Conservation (phyloP, 2,797 vertebrate genomes). For the Gallinago nigripennis region DNA sequence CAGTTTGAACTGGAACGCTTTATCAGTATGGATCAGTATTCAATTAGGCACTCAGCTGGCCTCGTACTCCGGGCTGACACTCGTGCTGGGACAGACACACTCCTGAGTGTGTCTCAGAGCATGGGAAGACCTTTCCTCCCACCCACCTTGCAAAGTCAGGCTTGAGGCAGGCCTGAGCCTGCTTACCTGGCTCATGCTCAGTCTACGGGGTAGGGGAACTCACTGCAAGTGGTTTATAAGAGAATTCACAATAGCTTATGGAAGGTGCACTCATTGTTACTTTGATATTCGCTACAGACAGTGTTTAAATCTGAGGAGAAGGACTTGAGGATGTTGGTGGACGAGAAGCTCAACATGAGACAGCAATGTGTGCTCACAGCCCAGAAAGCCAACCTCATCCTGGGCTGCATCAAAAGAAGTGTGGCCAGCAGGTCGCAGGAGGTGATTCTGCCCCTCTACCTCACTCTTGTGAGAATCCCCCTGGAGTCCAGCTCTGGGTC, state of each 20-base stretch:
- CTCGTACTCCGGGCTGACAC: background rate
- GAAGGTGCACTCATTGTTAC: background rate
- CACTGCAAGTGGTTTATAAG: background rate
- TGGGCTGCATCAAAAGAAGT: background rate
- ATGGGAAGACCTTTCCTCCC: background rate
- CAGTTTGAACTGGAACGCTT: background rate
- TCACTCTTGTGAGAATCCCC: too few species aligned
- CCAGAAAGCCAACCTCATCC: background rate
- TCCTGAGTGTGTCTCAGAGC: background rate
- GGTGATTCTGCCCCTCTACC: too few species aligned
- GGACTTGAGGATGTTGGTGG: background rate
- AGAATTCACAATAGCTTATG: background rate
- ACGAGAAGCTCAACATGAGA: background rate
- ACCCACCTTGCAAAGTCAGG: background rate
- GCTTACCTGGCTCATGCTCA: background rate
- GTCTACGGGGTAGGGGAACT: background rate
- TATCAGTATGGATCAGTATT: background rate
- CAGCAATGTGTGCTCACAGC: background rate
- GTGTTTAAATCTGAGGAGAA: background rate
- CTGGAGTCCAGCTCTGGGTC: background rate
- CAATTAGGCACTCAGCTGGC: background rate
- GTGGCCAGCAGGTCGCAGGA: background rate
- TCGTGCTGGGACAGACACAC: background rate
- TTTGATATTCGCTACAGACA: background rate
- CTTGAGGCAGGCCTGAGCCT: background rate